Percentiles rank a stretch among this genome's conserved stretches.
Conservation (phyloP, 2,888 invertebrate species). For the Ectemnius cavifrons region DNA sequence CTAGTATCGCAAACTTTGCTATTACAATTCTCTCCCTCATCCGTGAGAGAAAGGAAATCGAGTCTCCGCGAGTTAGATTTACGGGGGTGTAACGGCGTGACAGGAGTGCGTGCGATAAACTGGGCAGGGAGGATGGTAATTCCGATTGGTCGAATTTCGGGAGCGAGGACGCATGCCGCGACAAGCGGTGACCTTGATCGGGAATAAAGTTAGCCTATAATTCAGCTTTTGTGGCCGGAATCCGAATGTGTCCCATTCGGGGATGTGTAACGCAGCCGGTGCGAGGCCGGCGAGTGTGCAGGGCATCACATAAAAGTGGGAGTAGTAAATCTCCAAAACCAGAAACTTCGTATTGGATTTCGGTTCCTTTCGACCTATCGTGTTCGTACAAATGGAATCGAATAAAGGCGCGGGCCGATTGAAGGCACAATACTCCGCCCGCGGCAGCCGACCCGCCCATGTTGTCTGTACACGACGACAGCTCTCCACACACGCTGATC, state of each 20-base stretch:
- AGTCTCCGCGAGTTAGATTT: too few relatives aligned
- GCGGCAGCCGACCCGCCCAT: not conserved
- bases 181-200: not conserved
- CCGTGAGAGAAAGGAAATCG: too few relatives aligned
- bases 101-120: too few relatives aligned
- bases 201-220: constrained; percentile 27
- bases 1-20: too few relatives aligned
- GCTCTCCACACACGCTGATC: not conserved
- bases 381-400: constrained; percentile 27
- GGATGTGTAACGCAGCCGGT: not conserved
- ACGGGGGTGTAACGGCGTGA: too few relatives aligned
- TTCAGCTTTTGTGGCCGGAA: constrained; percentile 15
- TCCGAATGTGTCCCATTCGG: constrained; percentile 31
- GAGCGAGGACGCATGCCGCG: not conserved
- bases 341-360: constrained; percentile 45
- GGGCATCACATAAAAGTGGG: constrained; percentile 24
- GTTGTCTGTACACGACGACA: not conserved
- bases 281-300: not conserved
- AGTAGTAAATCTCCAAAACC: constrained; percentile 42
- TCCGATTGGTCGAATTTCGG: not conserved
- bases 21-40: too few relatives aligned
- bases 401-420: constrained; percentile 26
- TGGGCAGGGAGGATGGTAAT: not conserved
- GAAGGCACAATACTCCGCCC: constrained; percentile 12
- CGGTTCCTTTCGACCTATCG: constrained; percentile 10